These are phyloP conservation scores for Cyrtonyx montezumae DNA, from an alignment of 2,113 vertebrate genomes.

Conservation along the genomic window DNA sequence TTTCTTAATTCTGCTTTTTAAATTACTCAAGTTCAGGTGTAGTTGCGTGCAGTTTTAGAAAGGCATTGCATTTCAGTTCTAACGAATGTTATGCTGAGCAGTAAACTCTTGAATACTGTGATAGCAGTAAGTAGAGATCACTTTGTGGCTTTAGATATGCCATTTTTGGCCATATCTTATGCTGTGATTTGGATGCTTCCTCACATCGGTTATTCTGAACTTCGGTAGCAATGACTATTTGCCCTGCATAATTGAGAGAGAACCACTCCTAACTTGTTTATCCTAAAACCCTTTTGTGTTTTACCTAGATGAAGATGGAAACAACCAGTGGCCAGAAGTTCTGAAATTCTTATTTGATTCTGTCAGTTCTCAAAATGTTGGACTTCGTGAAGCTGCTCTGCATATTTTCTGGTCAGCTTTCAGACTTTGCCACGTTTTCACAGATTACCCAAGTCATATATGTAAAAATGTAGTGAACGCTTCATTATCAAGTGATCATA, in stretches of 20 bases:
- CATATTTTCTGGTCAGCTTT: conserved; percentile 94
- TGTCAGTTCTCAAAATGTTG: conserved; percentile 91
- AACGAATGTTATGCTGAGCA: not conserved
- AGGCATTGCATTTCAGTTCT: not conserved
- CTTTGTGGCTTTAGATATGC: not conserved
- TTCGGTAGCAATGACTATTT: not conserved
- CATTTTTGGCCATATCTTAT: not conserved
- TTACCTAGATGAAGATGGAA: conserved; percentile 92
- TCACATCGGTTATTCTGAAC: not conserved
- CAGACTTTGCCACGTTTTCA: not conserved
- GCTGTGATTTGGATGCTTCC: not conserved
- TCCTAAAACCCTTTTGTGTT: not conserved
- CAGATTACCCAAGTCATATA: not conserved
- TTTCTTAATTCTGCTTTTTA: not conserved
- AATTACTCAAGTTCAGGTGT: not conserved
- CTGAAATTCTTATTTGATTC: conserved; percentile 98
- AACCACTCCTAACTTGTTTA: not conserved
- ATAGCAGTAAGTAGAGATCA: not conserved
- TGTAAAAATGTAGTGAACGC: not conserved
- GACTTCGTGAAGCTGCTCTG: conserved; percentile 92
- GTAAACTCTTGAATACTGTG: not conserved
- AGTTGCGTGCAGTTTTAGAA: not conserved
- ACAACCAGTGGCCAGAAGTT: conserved; percentile 97
- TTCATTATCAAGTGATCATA: not conserved
- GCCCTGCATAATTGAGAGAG: not conserved